Evolutionary conservation across 1,140 invertebrate species (phyloP).

Genomic region (Drosophila rhopaloa): DNA sequence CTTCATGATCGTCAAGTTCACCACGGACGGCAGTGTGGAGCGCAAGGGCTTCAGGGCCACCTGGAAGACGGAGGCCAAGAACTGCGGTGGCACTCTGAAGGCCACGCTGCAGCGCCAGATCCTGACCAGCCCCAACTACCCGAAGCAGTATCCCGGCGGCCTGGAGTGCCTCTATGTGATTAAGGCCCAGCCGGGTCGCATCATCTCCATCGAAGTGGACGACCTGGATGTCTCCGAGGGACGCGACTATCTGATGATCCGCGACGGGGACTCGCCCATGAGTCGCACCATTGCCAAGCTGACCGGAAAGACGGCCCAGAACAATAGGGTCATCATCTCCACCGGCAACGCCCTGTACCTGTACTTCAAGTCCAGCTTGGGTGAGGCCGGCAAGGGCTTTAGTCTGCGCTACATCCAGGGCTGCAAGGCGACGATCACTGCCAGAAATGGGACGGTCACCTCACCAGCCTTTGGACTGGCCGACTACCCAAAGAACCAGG

Average conservation of each 20-base stretch:
- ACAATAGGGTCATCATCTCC: conserved; percentile 94
- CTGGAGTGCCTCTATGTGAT: conserved; percentile 97
- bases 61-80: conserved; percentile 96
- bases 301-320: conserved; percentile 91
- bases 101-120: conserved; percentile 93
- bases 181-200: conserved; percentile 93
- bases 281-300: conserved; percentile 92
- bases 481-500: conserved; percentile 96
- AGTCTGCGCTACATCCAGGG: conserved; percentile 95
- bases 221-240: conserved; percentile 94
- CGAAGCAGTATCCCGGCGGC: conserved; percentile 96
- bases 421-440: conserved; percentile 92
- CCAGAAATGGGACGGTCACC: conserved; percentile 92
- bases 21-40: conserved; percentile 96
- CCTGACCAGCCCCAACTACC: conserved; percentile 95
- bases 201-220: conserved; percentile 95
- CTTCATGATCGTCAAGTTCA: conserved; percentile 99
- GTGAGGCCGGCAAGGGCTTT: conserved; percentile 95
- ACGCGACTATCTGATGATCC: conserved; percentile 94
- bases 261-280: conserved; percentile 95
- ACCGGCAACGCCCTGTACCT: conserved; percentile 95
- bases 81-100: conserved; percentile 92
- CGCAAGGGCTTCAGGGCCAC: conserved; percentile 96
- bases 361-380: conserved; percentile 96
- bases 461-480: conserved; percentile 94